Base-by-base conservation (phyloP, 2,113 vertebrate species). In the Psephotus haematonotus region DNA sequence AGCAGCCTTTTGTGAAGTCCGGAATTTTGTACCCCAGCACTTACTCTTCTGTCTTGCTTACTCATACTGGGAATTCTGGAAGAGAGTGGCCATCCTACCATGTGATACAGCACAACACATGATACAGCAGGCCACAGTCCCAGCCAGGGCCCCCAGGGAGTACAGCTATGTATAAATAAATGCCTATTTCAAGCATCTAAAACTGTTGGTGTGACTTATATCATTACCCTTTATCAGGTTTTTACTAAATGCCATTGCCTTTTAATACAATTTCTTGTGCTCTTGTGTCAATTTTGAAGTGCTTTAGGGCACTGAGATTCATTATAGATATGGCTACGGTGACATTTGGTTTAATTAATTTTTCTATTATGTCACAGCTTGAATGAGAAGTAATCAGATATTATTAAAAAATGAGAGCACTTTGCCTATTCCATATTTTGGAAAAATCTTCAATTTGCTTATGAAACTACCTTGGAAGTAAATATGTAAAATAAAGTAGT, bases 261-360 rank as follows among this genome's bases (percentile, higher is more conserved):
- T 95, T 88, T 75, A 94, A 90, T 83, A 63, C 14, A n/a, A 92
- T 78, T 88, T 86, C 33, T 84, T 64, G 13, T 37, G 50, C 39
- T 55, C 67, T 71, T n/a, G 20, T 90, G 84, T 93, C 79, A 93
- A 29, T 70, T 92, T 55, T 90, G 7, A 60, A 94, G 88, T 88
- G 68, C 39, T 90, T 92, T 82, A 90, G 71, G 76, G 82, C 72
- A 93, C 43, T 39, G 49, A 86, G 64, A 90, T 94, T 95, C 71
- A 96, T 95, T 94, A 95, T 12, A 88, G 75, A 86, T 74, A 96
- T 2, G 46, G 71, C n/a, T 90, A 82, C 55, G 43, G 68, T 91
- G 90, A 77, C 82, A 95, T 92, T 88, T 93, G 33, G 43, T 88
- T 94, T 96, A 96, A 96, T 95, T 92, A 86, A 93, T 96, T 96